Percentiles rank a stretch among this genome's conserved stretches.
Conservation (phyloP, 35 echinoderm and acorn worm genomes). For the Amphiura filiformis region DNA sequence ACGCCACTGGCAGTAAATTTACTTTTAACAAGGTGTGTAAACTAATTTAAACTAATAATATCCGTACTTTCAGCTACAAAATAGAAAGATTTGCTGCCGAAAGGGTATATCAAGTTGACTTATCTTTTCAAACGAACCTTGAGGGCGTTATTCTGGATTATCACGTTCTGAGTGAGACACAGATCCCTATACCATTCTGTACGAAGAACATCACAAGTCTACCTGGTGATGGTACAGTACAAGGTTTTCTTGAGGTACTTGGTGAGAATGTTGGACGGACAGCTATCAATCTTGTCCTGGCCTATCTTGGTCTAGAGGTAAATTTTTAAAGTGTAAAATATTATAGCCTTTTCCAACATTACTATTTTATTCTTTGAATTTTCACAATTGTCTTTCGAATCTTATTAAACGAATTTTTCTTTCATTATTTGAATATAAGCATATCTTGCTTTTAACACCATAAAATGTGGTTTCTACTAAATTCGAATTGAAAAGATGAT, state of each 20-base stretch:
- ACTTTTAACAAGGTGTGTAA: no score
- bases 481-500: no score
- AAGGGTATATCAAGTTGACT: background rate
- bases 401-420: no score
- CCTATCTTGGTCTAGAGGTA: slow-evolving; percentile 1
- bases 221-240: slow-evolving; percentile 23
- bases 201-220: background rate
- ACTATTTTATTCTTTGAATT: no score
- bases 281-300: background rate
- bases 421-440: no score
- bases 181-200: slow-evolving; percentile 17
- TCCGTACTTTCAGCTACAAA: slow-evolving; percentile 1
- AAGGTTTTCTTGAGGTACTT: background rate
- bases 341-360: no score
- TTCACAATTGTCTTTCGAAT: no score
- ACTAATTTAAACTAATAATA: no score
- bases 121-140: background rate
- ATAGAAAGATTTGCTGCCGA: background rate
- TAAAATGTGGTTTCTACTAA: no score
- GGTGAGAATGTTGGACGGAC: background rate
- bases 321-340: no score
- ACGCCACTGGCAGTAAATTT: no score
- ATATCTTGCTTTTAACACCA: no score
- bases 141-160: background rate
- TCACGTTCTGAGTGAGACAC: background rate